Evolutionary conservation across 2,797 vertebrate genomes (phyloP).

Genomic region (Lepus oiostolus): DNA sequence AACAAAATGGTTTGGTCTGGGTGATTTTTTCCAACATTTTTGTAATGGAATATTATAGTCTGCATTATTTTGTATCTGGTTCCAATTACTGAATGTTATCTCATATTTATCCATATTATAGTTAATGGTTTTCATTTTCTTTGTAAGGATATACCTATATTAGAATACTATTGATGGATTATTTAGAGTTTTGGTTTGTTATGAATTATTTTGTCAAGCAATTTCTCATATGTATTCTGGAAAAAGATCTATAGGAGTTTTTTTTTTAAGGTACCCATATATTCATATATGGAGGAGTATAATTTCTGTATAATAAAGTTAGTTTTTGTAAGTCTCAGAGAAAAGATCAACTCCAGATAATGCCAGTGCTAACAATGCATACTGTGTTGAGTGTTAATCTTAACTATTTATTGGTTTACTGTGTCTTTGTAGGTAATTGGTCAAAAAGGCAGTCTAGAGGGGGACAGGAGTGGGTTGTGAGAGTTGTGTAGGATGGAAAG

Average conservation of each 20-base stretch:
- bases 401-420: neutral
- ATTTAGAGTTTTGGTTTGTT: conserved; percentile 27
- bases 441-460: neutral
- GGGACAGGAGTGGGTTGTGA: neutral
- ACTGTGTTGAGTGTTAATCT: neutral
- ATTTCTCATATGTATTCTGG: neutral
- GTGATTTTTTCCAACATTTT: neutral
- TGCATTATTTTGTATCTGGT: neutral
- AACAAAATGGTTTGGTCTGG: neutral
- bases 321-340: conserved; percentile 39
- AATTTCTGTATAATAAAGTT: conserved; percentile 33
- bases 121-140: neutral
- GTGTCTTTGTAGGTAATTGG: neutral
- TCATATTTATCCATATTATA: neutral
- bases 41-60: neutral
- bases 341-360: neutral
- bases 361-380: neutral
- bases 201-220: conserved; percentile 9
- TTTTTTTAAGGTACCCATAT: neutral
- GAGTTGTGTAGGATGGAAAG: neutral
- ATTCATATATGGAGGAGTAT: neutral
- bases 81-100: conserved; percentile 21
- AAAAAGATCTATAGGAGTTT: conserved; percentile 8
- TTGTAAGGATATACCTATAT: neutral
- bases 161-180: neutral